These are phyloP conservation scores for Oegoconia quadripuncta DNA, from an alignment of 2,888 invertebrate genomes.

Conservation along the genomic window DNA sequence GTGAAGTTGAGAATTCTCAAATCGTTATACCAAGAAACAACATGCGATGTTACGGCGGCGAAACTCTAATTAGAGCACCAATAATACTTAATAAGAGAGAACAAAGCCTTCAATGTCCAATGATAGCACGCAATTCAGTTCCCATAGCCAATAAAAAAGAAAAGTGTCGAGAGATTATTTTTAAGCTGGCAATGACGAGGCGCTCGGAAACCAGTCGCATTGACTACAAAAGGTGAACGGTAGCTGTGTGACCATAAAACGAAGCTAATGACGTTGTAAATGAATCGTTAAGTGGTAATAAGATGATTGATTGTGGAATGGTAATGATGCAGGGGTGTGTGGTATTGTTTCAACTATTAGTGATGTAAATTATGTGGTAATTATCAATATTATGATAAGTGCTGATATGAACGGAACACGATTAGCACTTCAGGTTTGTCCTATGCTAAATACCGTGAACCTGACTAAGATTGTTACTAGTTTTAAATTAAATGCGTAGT, in stretches of 20 bases:
- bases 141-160: conserved; percentile 27
- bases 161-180: conserved; percentile 15
- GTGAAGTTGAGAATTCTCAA: conserved; percentile 1
- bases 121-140: conserved; percentile 45
- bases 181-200: conserved; percentile 15
- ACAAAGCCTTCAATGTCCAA: conserved; percentile 36
- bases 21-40: conserved; percentile 27
- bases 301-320: conserved; percentile 13
- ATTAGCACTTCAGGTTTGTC: no score
- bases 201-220: not conserved
- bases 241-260: conserved; percentile 12
- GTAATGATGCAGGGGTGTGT: not conserved
- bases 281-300: conserved; percentile 13
- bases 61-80: conserved; percentile 38
- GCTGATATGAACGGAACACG: no score
- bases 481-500: no score
- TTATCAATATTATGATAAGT: no score
- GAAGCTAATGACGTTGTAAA: conserved; percentile 13
- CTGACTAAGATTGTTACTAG: no score
- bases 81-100: conserved; percentile 30
- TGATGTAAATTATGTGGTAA: no score
- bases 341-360: not conserved
- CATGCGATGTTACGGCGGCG: conserved; percentile 35
- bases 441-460: no score
- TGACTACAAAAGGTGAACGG: conserved; percentile 10